Evolutionary conservation across 2,113 vertebrate species (phyloP).

Genomic region (Toxotes chatareus): DNA sequence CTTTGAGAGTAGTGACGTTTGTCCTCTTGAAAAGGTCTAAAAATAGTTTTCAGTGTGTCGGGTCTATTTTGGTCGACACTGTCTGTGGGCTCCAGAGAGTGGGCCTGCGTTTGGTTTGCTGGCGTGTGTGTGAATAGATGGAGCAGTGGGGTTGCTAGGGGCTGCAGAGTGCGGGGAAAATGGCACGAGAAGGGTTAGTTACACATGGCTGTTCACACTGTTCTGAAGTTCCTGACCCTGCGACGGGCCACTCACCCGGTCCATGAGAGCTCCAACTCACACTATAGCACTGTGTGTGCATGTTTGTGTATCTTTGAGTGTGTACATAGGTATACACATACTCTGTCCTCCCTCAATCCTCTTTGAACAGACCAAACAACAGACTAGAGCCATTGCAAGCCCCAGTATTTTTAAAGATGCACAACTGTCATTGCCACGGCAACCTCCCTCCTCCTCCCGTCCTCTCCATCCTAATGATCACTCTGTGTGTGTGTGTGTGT

Average conservation of each 20-base stretch:
- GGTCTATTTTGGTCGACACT: constrained; percentile 39
- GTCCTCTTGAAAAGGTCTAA: constrained; percentile 41
- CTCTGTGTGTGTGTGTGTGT: constrained; percentile 9
- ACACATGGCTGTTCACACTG: constrained; percentile 73
- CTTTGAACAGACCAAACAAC: constrained; percentile 13
- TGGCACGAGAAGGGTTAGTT: constrained; percentile 69
- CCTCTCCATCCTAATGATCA: constrained; percentile 31
- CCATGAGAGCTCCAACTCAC: constrained; percentile 7
- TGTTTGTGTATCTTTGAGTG: constrained; percentile 16
- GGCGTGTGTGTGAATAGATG: constrained; percentile 48
- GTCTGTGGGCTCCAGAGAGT: constrained; percentile 18
- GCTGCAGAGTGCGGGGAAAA: constrained; percentile 45
- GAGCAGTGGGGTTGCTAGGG: constrained; percentile 66
- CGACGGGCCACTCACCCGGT: constrained; percentile 9
- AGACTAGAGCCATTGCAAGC: constrained; percentile 4
- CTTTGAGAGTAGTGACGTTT: constrained; percentile 16
- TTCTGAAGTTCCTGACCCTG: constrained; percentile 42
- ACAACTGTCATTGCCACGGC: constrained; percentile 23
- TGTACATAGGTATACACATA: background rate
- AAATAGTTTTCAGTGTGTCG: constrained; percentile 65
- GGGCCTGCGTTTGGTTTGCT: constrained; percentile 38
- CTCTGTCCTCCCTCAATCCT: background rate
- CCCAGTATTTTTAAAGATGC: constrained; percentile 14
- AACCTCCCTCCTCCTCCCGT: constrained; percentile 26
- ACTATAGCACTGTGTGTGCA: background rate